phyloP scores from a whole-genome alignment of 2,113 vertebrate genomes.

The Tonatia bakeri region DNA sequence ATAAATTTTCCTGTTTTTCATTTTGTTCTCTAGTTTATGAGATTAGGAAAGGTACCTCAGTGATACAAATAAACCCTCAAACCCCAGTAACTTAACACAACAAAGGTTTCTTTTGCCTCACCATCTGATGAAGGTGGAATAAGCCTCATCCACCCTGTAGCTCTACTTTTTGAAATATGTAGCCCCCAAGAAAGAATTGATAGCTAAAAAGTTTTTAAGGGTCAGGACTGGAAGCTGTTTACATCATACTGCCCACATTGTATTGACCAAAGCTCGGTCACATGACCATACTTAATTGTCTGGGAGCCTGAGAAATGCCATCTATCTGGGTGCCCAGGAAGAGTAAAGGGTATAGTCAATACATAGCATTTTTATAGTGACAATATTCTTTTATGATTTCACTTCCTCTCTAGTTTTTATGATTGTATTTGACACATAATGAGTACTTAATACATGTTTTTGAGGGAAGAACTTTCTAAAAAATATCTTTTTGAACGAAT shows the following conservation, averaged over 20 bases:
- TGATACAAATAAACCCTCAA: not conserved
- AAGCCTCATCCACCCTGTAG: not conserved
- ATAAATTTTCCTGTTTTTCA: not conserved
- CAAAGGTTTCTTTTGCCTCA: not conserved
- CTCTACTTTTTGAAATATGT: not conserved
- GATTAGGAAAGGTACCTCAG: not conserved
- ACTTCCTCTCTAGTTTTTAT: not conserved
- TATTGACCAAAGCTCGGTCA: not conserved
- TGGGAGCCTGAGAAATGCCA: not conserved
- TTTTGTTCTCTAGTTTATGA: not conserved
- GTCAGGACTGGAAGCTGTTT: not conserved
- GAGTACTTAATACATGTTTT: not conserved
- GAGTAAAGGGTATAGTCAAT: not conserved
- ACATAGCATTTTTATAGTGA: not conserved
- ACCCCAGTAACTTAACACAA: not conserved
- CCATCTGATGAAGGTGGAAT: not conserved
- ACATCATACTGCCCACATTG: not conserved
- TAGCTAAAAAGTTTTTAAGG: not conserved
- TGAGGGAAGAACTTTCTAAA: not conserved
- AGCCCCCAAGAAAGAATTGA: not conserved
- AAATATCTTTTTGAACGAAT: not conserved
- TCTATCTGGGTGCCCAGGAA: not conserved
- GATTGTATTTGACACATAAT: not conserved
- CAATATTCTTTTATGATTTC: not conserved
- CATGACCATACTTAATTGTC: not conserved